These are phyloP conservation scores for Tamandua tetradactyla DNA, from an alignment of 2,797 vertebrate genomes.

Conservation along the genomic window DNA sequence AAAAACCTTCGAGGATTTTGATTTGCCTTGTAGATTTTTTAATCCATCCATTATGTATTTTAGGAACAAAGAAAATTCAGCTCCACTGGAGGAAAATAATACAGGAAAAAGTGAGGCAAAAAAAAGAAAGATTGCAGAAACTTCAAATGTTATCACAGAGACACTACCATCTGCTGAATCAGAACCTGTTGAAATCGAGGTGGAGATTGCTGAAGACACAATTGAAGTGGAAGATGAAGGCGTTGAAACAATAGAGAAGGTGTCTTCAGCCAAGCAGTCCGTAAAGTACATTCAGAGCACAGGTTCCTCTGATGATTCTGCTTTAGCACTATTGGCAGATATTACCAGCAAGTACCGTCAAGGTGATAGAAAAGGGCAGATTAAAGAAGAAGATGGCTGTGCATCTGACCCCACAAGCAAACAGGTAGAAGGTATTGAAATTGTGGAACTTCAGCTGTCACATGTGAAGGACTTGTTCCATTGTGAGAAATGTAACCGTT, in stretches of 20 bases:
- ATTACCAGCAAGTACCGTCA: constrained; percentile 99
- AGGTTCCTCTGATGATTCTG: constrained; percentile 93
- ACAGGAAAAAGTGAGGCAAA: constrained; percentile 87
- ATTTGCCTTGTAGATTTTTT: constrained; percentile 1
- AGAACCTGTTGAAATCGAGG: constrained; percentile 94
- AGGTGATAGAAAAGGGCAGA: constrained; percentile 89
- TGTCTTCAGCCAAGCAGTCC: constrained; percentile 88
- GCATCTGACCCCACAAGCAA: constrained; percentile 91
- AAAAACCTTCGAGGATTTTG: constrained; percentile 27
- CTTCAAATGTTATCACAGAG: constrained; percentile 96
- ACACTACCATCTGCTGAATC: constrained; percentile 91
- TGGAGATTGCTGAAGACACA: constrained; percentile 90
- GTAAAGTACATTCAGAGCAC: constrained; percentile 89
- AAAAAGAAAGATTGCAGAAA: constrained; percentile 96
- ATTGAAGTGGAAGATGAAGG: constrained; percentile 91
- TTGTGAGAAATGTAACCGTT: constrained; percentile 96
- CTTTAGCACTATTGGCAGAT: constrained; percentile 96
- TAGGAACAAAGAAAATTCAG: constrained; percentile 89
- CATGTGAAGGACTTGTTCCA: constrained; percentile 96
- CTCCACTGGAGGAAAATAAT: constrained; percentile 82
- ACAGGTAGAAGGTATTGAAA: constrained; percentile 95
- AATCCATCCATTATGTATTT: constrained; percentile 70
- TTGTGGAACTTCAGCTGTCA: constrained; percentile 98
- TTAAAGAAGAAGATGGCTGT: constrained; percentile 85
- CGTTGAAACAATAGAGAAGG: constrained; percentile 89